Conservation (phyloP, 2,797 vertebrate species). For the Sus cebifrons region DNA sequence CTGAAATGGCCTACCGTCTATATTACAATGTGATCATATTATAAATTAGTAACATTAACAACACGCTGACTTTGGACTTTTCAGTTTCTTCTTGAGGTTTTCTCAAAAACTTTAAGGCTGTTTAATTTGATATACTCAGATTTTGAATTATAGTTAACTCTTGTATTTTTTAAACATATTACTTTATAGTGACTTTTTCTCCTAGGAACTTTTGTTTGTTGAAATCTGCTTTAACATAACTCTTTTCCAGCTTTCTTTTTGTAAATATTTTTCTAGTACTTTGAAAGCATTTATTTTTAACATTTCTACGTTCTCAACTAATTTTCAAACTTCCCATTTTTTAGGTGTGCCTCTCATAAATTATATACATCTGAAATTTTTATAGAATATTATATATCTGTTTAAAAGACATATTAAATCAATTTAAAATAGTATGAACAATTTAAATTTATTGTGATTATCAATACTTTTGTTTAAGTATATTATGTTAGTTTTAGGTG, state of each 20-base stretch:
- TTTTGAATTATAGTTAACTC: not conserved
- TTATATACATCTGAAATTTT: not conserved
- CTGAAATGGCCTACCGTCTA: not conserved
- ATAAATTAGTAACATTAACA: not conserved
- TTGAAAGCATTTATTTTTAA: not conserved
- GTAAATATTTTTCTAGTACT: not conserved
- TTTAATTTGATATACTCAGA: not conserved
- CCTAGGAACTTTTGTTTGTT: not conserved
- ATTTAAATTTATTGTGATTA: not conserved
- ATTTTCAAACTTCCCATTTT: not conserved
- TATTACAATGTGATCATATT: not conserved
- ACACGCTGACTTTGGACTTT: not conserved
- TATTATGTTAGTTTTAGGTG: too few species aligned
- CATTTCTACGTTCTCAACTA: not conserved
- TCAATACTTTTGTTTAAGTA: not conserved
- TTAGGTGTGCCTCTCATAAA: not conserved
- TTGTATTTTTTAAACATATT: not conserved
- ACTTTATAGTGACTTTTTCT: not conserved
- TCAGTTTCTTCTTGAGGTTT: not conserved
- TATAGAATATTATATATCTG: not conserved
- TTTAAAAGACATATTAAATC: not conserved
- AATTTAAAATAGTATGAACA: not conserved
- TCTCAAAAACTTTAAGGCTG: not conserved
- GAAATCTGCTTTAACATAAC: not conserved
- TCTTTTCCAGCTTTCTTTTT: not conserved